phyloP scores from a whole-genome alignment of 2,888 invertebrate genomes.

The Agrilus cyanescens region DNA sequence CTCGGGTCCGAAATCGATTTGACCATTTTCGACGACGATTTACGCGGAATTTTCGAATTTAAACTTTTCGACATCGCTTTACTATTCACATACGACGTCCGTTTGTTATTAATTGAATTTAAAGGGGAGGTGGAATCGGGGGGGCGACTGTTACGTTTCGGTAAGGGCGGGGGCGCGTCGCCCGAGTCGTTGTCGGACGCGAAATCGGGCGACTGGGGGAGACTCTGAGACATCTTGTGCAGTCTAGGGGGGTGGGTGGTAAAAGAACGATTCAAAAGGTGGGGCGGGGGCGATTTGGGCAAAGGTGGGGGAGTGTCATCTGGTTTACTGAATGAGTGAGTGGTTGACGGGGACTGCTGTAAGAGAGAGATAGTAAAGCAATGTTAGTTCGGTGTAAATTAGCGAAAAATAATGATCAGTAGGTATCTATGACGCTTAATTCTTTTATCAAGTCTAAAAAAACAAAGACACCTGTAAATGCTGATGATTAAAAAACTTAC shows the following conservation, averaged over 20 bases:
- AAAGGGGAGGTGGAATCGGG: constrained; percentile 6
- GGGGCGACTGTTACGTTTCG: constrained; percentile 37
- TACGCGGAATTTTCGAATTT: constrained; percentile 1
- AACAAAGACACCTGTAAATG: too few relatives aligned
- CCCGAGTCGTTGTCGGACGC: constrained; percentile 3
- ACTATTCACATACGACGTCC: constrained; percentile 22
- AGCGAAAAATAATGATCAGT: too few relatives aligned
- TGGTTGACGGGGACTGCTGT: constrained; percentile 29
- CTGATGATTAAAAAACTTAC: too few relatives aligned
- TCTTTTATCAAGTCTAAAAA: too few relatives aligned
- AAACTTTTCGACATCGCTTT: constrained; percentile 14
- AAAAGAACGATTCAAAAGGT: constrained; percentile 9
- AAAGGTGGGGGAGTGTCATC: constrained; percentile 20
- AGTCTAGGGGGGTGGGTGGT: constrained; percentile 18
- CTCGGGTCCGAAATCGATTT: constrained; percentile 22
- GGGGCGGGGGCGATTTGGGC: constrained; percentile 22
- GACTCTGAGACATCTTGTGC: constrained; percentile 13
- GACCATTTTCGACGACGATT: constrained; percentile 5
- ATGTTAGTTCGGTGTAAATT: constrained; percentile 29
- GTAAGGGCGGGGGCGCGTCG: constrained; percentile 40
- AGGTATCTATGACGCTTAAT: too few relatives aligned
- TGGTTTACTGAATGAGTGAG: constrained; percentile 19
- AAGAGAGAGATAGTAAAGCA: constrained; percentile 34
- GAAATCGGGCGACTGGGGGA: constrained; percentile 6
- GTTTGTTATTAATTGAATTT: constrained; percentile 12